A percentile compares a stretch with the other conserved stretches of the same genome.
phyloP scores from a whole-genome alignment of 2,888 invertebrate genomes.

The Tineola bisselliella region DNA sequence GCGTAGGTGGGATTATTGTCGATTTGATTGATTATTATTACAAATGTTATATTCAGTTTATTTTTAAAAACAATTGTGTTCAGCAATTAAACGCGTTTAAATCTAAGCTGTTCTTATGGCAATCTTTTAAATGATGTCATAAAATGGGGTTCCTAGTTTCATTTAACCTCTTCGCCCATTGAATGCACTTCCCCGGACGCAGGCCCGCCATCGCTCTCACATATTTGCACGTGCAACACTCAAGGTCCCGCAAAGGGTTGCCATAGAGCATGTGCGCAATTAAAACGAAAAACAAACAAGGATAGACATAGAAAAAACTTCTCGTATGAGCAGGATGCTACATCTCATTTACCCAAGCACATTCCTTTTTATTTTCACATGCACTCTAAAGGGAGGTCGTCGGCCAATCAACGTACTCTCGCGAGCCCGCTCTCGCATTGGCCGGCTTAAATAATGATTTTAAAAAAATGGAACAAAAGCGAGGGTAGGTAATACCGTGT shows the following conservation, averaged over 20 bases:
- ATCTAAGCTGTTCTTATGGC: neutral
- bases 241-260: conserved; percentile 45
- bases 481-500: conserved; percentile 64
- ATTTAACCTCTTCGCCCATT: conserved; percentile 34
- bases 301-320: conserved; percentile 24
- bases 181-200: conserved; percentile 45
- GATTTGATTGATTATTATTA: neutral
- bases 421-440: conserved; percentile 37
- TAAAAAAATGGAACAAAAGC: conserved; percentile 54
- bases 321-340: conserved; percentile 43
- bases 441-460: conserved; percentile 11
- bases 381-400: conserved; percentile 54
- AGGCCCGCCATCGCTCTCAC: conserved; percentile 21
- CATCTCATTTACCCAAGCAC: conserved; percentile 61
- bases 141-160: neutral
- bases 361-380: conserved; percentile 55
- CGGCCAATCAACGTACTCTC: conserved; percentile 65
- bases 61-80: no score
- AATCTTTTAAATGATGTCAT: neutral
- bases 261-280: conserved; percentile 45
- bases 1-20: neutral
- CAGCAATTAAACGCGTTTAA: no score
- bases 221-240: conserved; percentile 57
- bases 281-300: conserved; percentile 61
- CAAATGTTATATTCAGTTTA: no score